Evolutionary conservation across 2,888 invertebrate species (phyloP), one percentile per base, ranked within the genome.

Genomic region (Philopedon plagiatum): DNA sequence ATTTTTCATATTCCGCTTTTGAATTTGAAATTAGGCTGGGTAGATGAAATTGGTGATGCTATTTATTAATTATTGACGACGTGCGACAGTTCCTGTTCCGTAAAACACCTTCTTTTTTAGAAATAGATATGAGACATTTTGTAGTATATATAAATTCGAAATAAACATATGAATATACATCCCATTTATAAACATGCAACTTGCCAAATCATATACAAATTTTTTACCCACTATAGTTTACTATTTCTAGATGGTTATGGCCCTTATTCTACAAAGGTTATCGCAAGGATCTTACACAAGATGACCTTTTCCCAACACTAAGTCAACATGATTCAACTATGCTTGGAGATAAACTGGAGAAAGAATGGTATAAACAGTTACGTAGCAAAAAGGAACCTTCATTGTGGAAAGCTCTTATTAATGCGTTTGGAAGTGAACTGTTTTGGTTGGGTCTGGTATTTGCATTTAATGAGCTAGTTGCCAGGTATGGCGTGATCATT

Each of bases 221-320:
- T n/a, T n/a, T n/a, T n/a, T n/a, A n/a, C n/a, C n/a, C n/a, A 11
- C n/a, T 37, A 11, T n/a, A n/a, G 11, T 44, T 46, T 46, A 2
- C 34, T 51, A 11, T 41, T 83, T 85, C 67, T 77, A 88, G 88
- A 79, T 89, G 88, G 88, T 79, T 87, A 1, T 80, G 86, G 34
- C 86, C 86, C 2, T 79, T 86, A 21, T 87, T 89, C 76, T 78
- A 81, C 46, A 85, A 86, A 77, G 89, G 88, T 1, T 81, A 81
- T 54, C 85, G 81, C 74, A 84, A 83, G 61, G 87, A 87, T 69
- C 80, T 89, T 32, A 85, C 84, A 41, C 85, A 87, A 65, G 82
- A 85, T 56, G 89, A 89, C 78, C 80, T 89, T 19, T 87, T 85
- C 75, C 82, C 84, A 73, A 83, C 86, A 9, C 80, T 88, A 9